Conservation (phyloP, 2,888 invertebrate species). For the Ernsta delagoae region DNA sequence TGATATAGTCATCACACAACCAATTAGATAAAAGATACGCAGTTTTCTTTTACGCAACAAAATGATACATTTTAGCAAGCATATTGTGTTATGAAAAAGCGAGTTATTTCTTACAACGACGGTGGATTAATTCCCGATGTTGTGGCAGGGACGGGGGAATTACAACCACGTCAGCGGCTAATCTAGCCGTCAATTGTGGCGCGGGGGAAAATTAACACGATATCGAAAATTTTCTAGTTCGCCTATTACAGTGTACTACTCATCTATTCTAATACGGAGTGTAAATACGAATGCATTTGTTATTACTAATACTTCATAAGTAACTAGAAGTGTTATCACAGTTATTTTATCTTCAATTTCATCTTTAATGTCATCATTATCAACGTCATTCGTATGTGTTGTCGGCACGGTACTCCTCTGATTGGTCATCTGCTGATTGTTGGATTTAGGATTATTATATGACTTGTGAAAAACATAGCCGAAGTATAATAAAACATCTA, state of each 20-base stretch:
- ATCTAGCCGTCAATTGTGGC: slow-evolving; percentile 30
- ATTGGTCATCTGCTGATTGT: no score
- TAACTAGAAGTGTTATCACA: no score
- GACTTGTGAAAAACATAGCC: no score
- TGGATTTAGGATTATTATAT: no score
- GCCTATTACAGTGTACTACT: not conserved
- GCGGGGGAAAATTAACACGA: slow-evolving; percentile 39
- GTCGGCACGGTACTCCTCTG: no score
- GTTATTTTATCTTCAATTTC: no score
- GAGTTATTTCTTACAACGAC: slow-evolving; percentile 11
- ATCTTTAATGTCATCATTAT: no score
- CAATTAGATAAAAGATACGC: not conserved
- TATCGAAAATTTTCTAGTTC: slow-evolving; percentile 11
- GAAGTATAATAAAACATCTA: no score
- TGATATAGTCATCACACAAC: not conserved
- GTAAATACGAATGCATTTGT: not conserved
- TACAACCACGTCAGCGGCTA: slow-evolving; percentile 20
- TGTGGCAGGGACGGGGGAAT: slow-evolving; percentile 17
- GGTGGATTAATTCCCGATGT: slow-evolving; percentile 22
- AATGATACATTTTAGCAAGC: not conserved
- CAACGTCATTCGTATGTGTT: no score
- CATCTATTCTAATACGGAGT: not conserved
- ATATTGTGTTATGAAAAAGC: slow-evolving; percentile 2
- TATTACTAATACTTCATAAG: no score
- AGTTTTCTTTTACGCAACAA: not conserved